These are phyloP conservation scores for Corythucha ciliata DNA, from an alignment of 2,888 invertebrate species.

Conservation along the genomic window DNA sequence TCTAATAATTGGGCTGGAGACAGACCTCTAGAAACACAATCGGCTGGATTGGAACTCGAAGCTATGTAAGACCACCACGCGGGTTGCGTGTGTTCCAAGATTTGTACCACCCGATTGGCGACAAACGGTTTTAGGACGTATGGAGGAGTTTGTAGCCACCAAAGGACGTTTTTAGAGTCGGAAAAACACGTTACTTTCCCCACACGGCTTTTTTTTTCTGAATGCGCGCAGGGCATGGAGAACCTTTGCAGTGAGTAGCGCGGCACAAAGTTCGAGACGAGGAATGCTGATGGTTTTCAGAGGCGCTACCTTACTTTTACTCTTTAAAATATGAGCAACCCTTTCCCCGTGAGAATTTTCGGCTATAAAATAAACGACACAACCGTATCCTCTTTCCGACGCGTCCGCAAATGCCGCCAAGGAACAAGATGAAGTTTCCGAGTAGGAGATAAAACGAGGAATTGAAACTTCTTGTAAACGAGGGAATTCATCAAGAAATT, in stretches of 20 bases:
- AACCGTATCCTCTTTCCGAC: conserved; percentile 12
- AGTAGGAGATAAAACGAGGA: too few relatives aligned
- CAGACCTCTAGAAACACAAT: too few relatives aligned
- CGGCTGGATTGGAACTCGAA: conserved; percentile 37
- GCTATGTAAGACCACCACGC: conserved; percentile 18
- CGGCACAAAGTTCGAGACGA: conserved; percentile 27
- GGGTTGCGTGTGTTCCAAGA: neutral
- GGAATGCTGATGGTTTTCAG: conserved; percentile 25
- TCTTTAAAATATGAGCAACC: conserved; percentile 1
- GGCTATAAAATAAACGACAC: neutral
- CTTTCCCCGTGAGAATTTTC: too few relatives aligned
- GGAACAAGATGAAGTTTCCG: neutral
- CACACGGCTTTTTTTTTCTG: neutral
- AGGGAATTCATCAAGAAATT: too few relatives aligned
- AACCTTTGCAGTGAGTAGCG: conserved; percentile 10
- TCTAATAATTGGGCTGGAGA: too few relatives aligned
- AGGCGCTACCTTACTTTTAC: conserved; percentile 16
- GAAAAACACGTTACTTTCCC: too few relatives aligned
- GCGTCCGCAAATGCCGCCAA: conserved; percentile 18
- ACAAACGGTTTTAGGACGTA: conserved; percentile 11
- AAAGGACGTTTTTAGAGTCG: conserved; percentile 17
- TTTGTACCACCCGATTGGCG: conserved; percentile 15
- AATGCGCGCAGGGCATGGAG: conserved; percentile 29
- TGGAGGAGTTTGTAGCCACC: conserved; percentile 13
- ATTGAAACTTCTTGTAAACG: too few relatives aligned